Evolutionary conservation across 64 coral and sea anemone genomes (phyloP), one percentile per base, ranked within the genome.

Genomic region (Anthopleura sola): DNA sequence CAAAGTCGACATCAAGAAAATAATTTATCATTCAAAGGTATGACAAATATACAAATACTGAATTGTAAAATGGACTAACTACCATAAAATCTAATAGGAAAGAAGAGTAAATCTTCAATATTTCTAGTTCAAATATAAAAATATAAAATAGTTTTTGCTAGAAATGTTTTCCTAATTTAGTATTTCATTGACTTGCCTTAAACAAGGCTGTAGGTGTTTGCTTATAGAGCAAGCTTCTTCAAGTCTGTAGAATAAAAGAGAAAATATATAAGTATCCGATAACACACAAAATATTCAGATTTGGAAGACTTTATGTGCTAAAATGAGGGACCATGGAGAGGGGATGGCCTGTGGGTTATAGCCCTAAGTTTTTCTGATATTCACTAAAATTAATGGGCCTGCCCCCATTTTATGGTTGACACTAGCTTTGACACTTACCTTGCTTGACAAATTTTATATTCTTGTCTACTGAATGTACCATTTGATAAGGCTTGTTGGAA

Each of bases 181-280:
- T 74, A 84, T 55, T 90, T 78, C 54, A 17, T 37, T 85, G 77
- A 68, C 82, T 86, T 86, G 49, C 56, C 53, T 78, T 57, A 95
- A 64, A 78, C 93, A 95, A 29, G 93, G 93, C 3, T 88, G 75
- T 33, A 95, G 55, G 1, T 91, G 82, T 56, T 53, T 89, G 68
- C 88, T 91, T 37, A 69, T 54, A 31, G 86, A 81, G 82, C 81
- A 81, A 37, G 90, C 90, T 15, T 74, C 82, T 39, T 87, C 29
- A 47, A 95, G 66, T 48, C 93, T 95, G 49, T 18, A 37, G 84
- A 82, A 36, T 68, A 29, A 93, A 66, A 36, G 26, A 1, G 11
- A 89, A 1, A 44, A 44, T 44, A 44, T 44, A 6, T 44, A 44
- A 44, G 40, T 44, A 2, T 44, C 40, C 40, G n/a, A n/a, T 44